phyloP scores from a whole-genome alignment of 2,113 vertebrate species.

The Hemichromis elongatus region DNA sequence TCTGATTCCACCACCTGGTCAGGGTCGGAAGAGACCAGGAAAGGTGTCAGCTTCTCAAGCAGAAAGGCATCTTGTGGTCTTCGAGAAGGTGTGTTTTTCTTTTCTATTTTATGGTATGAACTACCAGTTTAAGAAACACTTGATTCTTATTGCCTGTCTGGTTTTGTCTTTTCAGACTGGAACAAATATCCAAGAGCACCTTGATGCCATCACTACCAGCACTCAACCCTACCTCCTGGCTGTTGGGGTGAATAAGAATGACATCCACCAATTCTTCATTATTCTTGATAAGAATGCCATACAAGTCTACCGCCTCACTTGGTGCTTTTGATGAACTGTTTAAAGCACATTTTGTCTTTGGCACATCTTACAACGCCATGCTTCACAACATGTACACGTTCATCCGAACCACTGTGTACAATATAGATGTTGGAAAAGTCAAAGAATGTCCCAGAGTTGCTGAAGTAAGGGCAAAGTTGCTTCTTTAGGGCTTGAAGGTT shows the following conservation, averaged over 20 bases:
- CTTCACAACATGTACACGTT: background rate
- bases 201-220: background rate
- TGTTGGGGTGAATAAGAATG: background rate
- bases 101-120: too few relatives aligned
- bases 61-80: background rate
- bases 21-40: background rate
- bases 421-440: background rate
- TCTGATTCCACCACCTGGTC: background rate
- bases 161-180: background rate
- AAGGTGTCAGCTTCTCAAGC: background rate
- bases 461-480: conserved; percentile 11
- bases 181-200: conserved; percentile 20
- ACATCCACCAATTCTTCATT: conserved; percentile 3
- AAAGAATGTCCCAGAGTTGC: conserved; percentile 7
- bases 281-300: background rate
- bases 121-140: too few relatives aligned
- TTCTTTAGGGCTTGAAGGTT: conserved; percentile 2
- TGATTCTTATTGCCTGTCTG: too few relatives aligned
- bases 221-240: background rate
- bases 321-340: conserved; percentile 21
- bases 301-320: background rate
- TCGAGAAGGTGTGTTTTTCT: background rate
- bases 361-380: background rate
- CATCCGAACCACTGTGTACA: background rate
- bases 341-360: background rate